phyloP scores from a whole-genome alignment of 2,888 invertebrate genomes.

The Lymantria monacha region DNA sequence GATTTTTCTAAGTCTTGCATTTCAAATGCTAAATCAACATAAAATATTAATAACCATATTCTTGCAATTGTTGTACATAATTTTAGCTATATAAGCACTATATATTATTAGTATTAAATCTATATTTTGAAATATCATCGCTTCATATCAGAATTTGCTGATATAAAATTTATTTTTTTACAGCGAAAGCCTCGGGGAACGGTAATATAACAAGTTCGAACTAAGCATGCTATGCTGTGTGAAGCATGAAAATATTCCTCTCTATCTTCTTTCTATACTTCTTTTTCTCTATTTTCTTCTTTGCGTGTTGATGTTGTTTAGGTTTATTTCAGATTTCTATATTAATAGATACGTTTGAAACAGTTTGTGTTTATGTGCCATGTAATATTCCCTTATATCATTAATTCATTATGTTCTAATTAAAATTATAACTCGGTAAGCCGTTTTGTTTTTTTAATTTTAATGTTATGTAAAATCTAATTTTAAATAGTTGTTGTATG shows the following conservation, averaged over 20 bases:
- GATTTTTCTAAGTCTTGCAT: too few relatives aligned
- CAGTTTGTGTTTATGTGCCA: too few relatives aligned
- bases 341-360: too few relatives aligned
- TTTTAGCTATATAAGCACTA: neutral
- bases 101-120: neutral
- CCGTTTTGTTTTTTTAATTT: too few relatives aligned
- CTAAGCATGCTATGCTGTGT: conserved; percentile 14
- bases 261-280: neutral
- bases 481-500: too few relatives aligned
- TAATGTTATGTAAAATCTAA: too few relatives aligned
- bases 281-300: neutral
- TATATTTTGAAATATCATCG: neutral
- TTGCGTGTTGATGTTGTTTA: too few relatives aligned
- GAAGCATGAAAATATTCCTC: conserved; percentile 3
- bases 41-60: neutral
- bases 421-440: too few relatives aligned
- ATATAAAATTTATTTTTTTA: conserved; percentile 9
- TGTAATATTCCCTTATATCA: too few relatives aligned
- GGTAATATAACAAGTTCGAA: conserved; percentile 10
- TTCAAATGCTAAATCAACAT: too few relatives aligned
- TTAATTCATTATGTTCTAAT: too few relatives aligned
- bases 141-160: neutral
- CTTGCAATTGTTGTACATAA: neutral
- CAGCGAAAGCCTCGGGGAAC: conserved; percentile 7
- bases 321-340: too few relatives aligned